Evolutionary conservation across 2,113 vertebrate species (phyloP), one percentile per base, ranked within the genome.

Genomic region (Helogale parvula): DNA sequence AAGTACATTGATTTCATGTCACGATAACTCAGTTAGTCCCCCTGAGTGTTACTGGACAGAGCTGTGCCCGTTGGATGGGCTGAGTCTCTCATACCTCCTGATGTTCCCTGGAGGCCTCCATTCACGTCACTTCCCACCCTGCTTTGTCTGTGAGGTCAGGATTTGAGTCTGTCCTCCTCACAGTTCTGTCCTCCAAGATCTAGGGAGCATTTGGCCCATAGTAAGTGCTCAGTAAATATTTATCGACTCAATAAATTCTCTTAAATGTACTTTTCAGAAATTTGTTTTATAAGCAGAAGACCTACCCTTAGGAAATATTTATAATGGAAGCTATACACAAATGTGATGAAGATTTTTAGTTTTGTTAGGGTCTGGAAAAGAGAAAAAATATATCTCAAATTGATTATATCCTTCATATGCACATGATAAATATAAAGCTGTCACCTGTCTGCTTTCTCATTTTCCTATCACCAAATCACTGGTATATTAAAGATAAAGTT

Each of bases 231-330:
- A 54, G 17, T 89, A 89, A 93, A 71, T 41, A 92, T n/a, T 88
- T 82, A 65, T 5, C 38, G 12, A 77, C 19, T 69, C 41, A 93
- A 19, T 95, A 63, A n/a, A 76, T 41, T 90, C 68, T 47, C 72
- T 81, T 79, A 84, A 72, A 90, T 45, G 31, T 84, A 35, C 4
- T 17, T 41, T 95, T 82, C 14, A 81, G 21, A 77, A 93, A 69
- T 80, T 33, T 91, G 27, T 91, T 97, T 93, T 68, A 27, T 81
- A 33, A 76, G 41, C 8, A 65, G 35, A 92, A 95, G 71, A 29
- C 29, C n/a, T 52, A 92, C 17, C 21, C 27, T 60, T 65, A 68
- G 41, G 47, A 91, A 88, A n/a, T 31, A 91, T 47, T 5, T 52
- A 38, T 52, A 45, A 57, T 52, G 45, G 27, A 88, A 91, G 7